These are phyloP conservation scores for Drosophila kanapiae DNA, from an alignment of 1,140 invertebrate genomes.

Conservation along the genomic window DNA sequence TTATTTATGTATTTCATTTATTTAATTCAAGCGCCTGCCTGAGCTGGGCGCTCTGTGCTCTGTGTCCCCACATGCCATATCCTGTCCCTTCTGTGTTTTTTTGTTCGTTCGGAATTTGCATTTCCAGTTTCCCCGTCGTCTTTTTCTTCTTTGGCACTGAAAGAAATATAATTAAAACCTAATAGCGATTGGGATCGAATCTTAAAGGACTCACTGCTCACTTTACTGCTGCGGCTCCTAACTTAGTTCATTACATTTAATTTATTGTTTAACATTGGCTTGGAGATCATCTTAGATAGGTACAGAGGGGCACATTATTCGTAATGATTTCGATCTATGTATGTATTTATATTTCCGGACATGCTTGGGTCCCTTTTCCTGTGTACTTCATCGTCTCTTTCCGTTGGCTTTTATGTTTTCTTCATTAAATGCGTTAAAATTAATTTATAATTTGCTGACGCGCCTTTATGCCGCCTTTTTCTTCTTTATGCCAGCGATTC, in stretches of 20 bases:
- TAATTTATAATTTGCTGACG: conserved; percentile 82
- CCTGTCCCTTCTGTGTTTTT: neutral
- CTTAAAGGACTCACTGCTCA: no score
- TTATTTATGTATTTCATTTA: conserved; percentile 81
- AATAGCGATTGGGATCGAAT: neutral
- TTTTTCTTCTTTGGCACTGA: neutral
- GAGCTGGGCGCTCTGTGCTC: conserved; percentile 27
- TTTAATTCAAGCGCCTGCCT: conserved; percentile 75
- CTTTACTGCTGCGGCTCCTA: no score
- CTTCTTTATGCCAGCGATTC: conserved; percentile 4
- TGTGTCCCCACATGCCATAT: conserved; percentile 11
- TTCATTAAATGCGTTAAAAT: conserved; percentile 81
- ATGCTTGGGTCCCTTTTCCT: neutral
- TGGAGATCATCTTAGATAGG: no score
- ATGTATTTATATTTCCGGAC: neutral
- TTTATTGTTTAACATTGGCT: neutral
- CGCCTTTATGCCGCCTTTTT: conserved; percentile 61
- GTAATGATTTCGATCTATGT: no score
- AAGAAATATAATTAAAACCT: neutral
- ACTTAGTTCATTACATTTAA: neutral
- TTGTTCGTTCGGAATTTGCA: conserved; percentile 50
- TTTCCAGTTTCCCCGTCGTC: conserved; percentile 28
- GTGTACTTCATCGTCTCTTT: conserved; percentile 8
- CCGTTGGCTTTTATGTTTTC: conserved; percentile 66
- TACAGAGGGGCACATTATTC: no score